A percentile compares a stretch with the other conserved stretches of the same genome.
Conservation (phyloP, 2,113 vertebrate species). For the Micromys minutus region DNA sequence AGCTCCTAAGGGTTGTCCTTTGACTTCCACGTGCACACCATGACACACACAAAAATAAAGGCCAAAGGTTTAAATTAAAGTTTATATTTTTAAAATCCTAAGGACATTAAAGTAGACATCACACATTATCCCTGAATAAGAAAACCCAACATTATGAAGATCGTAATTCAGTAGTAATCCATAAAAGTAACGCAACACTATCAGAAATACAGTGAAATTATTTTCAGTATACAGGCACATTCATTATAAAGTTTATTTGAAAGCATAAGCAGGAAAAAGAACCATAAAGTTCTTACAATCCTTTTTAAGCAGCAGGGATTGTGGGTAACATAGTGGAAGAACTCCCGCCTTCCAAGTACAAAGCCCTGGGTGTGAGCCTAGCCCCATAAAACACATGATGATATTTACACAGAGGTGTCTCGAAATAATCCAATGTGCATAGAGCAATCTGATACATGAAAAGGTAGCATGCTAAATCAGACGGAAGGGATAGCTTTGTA, state of each 20-base stretch:
- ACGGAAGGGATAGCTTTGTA: background rate
- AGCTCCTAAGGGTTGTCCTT: background rate
- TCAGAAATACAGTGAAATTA: background rate
- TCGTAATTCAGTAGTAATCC: background rate
- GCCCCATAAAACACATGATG: background rate
- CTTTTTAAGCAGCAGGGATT: background rate
- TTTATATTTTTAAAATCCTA: background rate
- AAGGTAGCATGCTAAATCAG: background rate
- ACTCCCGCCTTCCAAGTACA: background rate
- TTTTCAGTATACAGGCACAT: background rate
- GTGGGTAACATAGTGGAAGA: too few species aligned
- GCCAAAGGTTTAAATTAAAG: background rate
- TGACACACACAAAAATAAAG: background rate
- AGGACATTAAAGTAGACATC: background rate
- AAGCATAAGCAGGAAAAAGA: background rate
- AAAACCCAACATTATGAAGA: background rate
- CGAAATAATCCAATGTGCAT: background rate
- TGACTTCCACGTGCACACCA: background rate
- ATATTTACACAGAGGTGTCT: background rate
- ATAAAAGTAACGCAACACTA: background rate
- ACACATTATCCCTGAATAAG: background rate
- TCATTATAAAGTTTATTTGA: background rate
- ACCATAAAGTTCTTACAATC: background rate
- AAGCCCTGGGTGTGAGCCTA: background rate
- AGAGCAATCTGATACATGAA: background rate